These are phyloP conservation scores for Geococcyx californianus DNA, from an alignment of 2,113 vertebrate species.

Conservation along the genomic window DNA sequence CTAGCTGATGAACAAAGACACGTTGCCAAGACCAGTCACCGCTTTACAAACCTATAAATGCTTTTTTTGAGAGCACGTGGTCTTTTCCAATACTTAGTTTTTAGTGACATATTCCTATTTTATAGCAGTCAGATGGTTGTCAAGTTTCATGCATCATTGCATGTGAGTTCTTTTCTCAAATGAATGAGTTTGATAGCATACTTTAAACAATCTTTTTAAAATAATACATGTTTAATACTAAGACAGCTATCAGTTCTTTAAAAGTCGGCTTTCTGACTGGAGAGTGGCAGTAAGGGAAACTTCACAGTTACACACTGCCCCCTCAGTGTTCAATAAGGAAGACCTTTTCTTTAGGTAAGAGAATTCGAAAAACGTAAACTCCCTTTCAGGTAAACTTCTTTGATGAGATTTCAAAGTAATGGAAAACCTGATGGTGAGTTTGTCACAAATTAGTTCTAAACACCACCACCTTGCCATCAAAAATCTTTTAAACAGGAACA, in stretches of 20 bases:
- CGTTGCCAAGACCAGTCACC: conserved; percentile 6
- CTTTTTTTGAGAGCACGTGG: neutral
- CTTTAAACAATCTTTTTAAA: neutral
- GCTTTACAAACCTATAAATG: conserved; percentile 26
- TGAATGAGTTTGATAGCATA: neutral
- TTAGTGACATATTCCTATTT: neutral
- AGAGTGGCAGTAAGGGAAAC: neutral
- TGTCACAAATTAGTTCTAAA: neutral
- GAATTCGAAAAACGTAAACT: neutral
- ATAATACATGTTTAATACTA: neutral
- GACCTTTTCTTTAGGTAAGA: neutral
- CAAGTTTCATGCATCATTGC: neutral
- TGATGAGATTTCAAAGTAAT: neutral
- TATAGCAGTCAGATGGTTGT: neutral
- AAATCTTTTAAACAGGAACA: neutral
- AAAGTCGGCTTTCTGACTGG: neutral
- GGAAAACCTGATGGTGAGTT: neutral
- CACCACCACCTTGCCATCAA: neutral
- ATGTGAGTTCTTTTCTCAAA: neutral
- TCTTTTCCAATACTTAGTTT: neutral
- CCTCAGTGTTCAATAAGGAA: neutral
- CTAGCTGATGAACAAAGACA: conserved; percentile 20
- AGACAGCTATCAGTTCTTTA: neutral
- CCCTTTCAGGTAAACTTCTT: neutral
- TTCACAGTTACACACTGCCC: neutral